Base-by-base conservation (phyloP, 2,113 vertebrate species). In the Todiramphus chloris region DNA sequence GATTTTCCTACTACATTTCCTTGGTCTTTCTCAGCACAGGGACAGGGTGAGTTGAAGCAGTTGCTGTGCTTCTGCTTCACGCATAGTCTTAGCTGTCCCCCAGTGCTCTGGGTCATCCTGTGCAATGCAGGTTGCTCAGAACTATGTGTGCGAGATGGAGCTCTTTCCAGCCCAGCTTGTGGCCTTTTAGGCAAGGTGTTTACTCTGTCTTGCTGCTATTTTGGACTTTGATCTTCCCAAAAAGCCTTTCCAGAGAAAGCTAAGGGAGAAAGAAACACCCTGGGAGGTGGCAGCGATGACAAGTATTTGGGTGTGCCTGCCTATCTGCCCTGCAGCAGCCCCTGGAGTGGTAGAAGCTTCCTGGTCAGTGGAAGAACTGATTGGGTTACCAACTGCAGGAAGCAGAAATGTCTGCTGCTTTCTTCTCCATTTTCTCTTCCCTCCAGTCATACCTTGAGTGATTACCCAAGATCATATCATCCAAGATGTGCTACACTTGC, bases 201-300 rank as follows among this genome's bases (percentile, higher is more conserved):
- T 67, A 67, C 60, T 93, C 48, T 80, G 16, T 50, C 19, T 82
- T 87, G 37, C 37, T 87, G 31, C 63, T 90, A 9, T 87, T 93
- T 91, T 81, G 69, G 48, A 67, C 44, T 64, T 94, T 33, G 5
- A 9, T 95, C 73, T 94, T 87, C 55, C n/a, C 37, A 41, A 59
- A 15, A 82, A 85, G 18, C 14, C 23, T 88, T 91, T 87, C 55
- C 53, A 85, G 74, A 70, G 78, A 68, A 93, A 96, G 13, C 56
- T 93, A 58, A 63, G 14, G 66, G 56, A 91, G 48, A 93, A 84
- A 35, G 35, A 81, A 70, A 55, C 19, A 24, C 35, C 19, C 17
- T 66, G 35, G 66, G 44, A 86, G 31, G 28, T 19, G 21, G 17
- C 33, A 92, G 44, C 33, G 39, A 56, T 64, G 24, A 30, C 2